These are phyloP conservation scores for Epirrita christyi DNA, from an alignment of 2,888 invertebrate species.

Conservation along the genomic window DNA sequence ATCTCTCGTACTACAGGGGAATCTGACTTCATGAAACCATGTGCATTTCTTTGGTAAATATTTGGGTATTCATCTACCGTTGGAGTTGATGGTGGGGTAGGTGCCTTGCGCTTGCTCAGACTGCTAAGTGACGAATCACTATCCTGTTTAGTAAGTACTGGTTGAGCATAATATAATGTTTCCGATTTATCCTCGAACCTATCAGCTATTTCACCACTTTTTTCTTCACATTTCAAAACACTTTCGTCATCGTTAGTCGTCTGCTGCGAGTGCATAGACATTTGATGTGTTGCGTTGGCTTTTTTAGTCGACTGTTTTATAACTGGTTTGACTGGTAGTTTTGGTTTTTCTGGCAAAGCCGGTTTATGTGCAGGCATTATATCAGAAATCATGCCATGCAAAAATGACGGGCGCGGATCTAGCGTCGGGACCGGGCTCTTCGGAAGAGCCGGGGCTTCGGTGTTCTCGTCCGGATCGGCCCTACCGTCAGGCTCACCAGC, in stretches of 20 bases:
- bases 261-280: constrained; percentile 81
- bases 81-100: constrained; percentile 87
- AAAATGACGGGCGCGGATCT: constrained; percentile 87
- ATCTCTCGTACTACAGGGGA: constrained; percentile 90
- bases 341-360: constrained; percentile 89
- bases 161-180: constrained; percentile 75
- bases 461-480: constrained; percentile 90
- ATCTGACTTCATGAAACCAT: constrained; percentile 84
- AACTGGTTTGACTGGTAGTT: constrained; percentile 83
- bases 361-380: constrained; percentile 81
- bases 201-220: constrained; percentile 70
- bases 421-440: constrained; percentile 87
- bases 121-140: constrained; percentile 82
- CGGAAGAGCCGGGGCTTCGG: constrained; percentile 88
- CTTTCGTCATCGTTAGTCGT: constrained; percentile 67
- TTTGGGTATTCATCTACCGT: constrained; percentile 78
- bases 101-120: constrained; percentile 90
- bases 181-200: constrained; percentile 70
- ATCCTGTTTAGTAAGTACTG: constrained; percentile 83
- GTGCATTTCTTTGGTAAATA: constrained; percentile 86
- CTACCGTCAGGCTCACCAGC: constrained; percentile 95
- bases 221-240: constrained; percentile 62
- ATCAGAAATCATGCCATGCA: constrained; percentile 87
- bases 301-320: constrained; percentile 81
- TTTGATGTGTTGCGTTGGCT: constrained; percentile 69